A percentile compares a stretch with the other conserved stretches of the same genome.
phyloP scores from a whole-genome alignment of 2,113 vertebrate genomes.

The Megaptera novaeangliae region DNA sequence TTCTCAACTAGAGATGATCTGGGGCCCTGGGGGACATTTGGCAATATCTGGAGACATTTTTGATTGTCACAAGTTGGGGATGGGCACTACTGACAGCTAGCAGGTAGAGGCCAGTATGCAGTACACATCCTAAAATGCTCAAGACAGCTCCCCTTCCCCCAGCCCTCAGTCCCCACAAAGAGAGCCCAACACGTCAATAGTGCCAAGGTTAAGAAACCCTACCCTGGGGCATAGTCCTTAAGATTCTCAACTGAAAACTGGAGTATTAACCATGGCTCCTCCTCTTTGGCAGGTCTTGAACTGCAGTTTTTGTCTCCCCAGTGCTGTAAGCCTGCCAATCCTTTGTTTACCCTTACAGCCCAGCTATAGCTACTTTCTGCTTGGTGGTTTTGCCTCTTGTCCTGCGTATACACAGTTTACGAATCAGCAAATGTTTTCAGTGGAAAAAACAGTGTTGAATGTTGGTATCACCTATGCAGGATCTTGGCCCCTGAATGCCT shows the following conservation, averaged over 20 bases:
- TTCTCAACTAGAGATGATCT: not conserved
- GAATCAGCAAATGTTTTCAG: not conserved
- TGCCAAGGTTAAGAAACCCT: not conserved
- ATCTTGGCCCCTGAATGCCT: not conserved
- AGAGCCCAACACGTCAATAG: not conserved
- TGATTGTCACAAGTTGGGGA: no score
- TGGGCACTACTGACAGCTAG: not conserved
- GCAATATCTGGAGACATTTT: not conserved
- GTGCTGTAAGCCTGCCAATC: not conserved
- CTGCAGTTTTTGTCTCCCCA: not conserved
- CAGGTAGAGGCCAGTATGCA: not conserved
- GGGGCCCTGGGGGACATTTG: not conserved
- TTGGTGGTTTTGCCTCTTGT: not conserved
- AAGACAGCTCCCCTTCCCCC: not conserved
- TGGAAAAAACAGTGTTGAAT: not conserved
- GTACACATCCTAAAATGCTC: not conserved
- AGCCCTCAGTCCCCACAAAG: not conserved
- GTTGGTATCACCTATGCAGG: not conserved
- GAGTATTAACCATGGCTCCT: not conserved
- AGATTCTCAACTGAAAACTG: not conserved
- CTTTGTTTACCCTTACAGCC: not conserved
- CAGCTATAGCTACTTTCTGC: not conserved
- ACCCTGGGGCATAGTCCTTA: not conserved
- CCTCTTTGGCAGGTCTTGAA: not conserved
- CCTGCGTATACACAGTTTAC: not conserved